phyloP scores from a whole-genome alignment of 2,888 invertebrate genomes.

The Dioctria linearis region DNA sequence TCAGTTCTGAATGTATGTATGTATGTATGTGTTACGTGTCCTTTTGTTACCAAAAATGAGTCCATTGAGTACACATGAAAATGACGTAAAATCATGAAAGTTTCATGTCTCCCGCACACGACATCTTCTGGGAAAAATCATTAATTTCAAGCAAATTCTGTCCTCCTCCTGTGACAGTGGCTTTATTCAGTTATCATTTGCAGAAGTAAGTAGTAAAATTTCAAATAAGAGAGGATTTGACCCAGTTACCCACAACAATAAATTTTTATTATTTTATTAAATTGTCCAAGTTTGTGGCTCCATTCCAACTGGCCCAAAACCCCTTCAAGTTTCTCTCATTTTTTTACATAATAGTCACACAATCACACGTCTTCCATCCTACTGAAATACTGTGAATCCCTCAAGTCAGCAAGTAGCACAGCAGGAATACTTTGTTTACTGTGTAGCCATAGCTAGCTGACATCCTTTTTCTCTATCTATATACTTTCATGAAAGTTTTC shows the following conservation, averaged over 20 bases:
- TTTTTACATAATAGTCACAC: constrained; percentile 13
- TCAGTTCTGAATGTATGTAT: neutral
- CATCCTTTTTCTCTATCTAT: constrained; percentile 34
- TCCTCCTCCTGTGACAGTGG: constrained; percentile 21
- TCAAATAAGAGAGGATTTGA: constrained; percentile 43
- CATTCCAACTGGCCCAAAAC: constrained; percentile 17
- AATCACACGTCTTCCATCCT: neutral
- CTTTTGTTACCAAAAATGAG: neutral
- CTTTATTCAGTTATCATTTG: constrained; percentile 49
- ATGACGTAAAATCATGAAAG: constrained; percentile 42
- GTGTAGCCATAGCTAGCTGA: neutral
- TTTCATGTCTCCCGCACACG: constrained; percentile 24
- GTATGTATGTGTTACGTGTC: too few relatives aligned
- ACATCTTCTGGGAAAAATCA: constrained; percentile 21
- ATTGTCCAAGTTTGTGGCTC: constrained; percentile 50
- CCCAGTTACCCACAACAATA: constrained; percentile 39
- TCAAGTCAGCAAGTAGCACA: neutral
- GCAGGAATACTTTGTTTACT: constrained; percentile 29
- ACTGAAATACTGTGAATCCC: neutral
- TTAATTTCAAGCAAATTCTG: constrained; percentile 33
- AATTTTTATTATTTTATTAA: constrained; percentile 52
- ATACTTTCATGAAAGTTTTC: constrained; percentile 27
- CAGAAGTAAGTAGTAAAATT: constrained; percentile 49
- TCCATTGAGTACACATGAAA: constrained; percentile 28
- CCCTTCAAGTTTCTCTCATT: neutral